A percentile compares a stretch with the other conserved stretches of the same genome.
phyloP scores from a whole-genome alignment of 2,888 invertebrate genomes.

The Drosophila anomalata region DNA sequence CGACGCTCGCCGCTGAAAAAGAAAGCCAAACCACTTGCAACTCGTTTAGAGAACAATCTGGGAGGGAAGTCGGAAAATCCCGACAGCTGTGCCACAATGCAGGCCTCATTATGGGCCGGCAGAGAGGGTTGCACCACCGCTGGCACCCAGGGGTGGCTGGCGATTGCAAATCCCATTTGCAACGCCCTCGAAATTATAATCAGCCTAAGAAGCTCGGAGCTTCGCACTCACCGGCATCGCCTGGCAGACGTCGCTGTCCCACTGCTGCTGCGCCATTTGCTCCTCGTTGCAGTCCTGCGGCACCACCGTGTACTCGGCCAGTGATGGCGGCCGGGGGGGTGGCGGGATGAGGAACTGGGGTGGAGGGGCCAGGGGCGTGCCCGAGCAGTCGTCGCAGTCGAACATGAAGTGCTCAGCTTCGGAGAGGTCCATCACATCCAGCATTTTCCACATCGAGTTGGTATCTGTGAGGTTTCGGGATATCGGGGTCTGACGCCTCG shows the following conservation, averaged over 20 bases:
- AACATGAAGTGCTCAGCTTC: slow-evolving; percentile 80
- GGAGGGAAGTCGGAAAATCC: slow-evolving; percentile 38
- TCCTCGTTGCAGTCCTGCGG: slow-evolving; percentile 81
- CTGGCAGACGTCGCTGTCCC: slow-evolving; percentile 84
- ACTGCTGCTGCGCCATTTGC: slow-evolving; percentile 80
- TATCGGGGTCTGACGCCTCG: slow-evolving; percentile 7
- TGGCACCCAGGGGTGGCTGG: slow-evolving; percentile 7
- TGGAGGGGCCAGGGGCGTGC: slow-evolving; percentile 81
- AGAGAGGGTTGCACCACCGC: slow-evolving; percentile 59
- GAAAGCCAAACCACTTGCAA: slow-evolving; percentile 39
- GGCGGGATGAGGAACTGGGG: slow-evolving; percentile 84
- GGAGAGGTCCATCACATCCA: slow-evolving; percentile 65
- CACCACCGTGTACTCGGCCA: slow-evolving; percentile 76
- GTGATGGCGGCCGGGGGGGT: slow-evolving; percentile 82
- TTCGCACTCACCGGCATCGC: slow-evolving; percentile 83
- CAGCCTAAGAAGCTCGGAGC: slow-evolving; percentile 18
- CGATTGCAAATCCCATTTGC: slow-evolving; percentile 26
- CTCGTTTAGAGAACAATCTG: slow-evolving; percentile 11
- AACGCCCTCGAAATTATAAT: slow-evolving; percentile 46
- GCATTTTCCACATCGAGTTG: slow-evolving; percentile 84
- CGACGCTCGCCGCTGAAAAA: slow-evolving; percentile 11
- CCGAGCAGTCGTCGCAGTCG: slow-evolving; percentile 84
- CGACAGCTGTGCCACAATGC: slow-evolving; percentile 60
- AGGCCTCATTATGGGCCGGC: slow-evolving; percentile 49
- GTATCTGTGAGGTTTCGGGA: slow-evolving; percentile 15